Evolutionary conservation across 2,113 vertebrate species (phyloP), one percentile per base, ranked within the genome.

Genomic region (Mixornis gularis): DNA sequence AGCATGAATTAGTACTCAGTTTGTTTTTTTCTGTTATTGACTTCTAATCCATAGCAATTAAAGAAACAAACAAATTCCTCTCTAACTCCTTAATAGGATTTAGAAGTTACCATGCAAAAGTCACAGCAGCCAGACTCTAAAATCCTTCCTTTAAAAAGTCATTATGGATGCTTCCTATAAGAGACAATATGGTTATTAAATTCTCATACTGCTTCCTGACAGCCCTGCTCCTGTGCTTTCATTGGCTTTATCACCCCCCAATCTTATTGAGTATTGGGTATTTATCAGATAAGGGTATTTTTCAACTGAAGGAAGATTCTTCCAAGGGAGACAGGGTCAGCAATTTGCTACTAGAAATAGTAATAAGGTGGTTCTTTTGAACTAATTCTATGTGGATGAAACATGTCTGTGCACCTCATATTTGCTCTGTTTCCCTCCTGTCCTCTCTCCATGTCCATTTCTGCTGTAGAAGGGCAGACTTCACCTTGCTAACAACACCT

Each of bases 11-110:
- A 38, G 13, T 59, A 36, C 41, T 87, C 44, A 17, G 24, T 9
- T 41, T 41, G 5, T 3, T 48, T 72, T 85, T 81, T 52, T 27
- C 60, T 41, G 5, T 79, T 79, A 65, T 48, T 91, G 40, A 36
- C 27, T 93, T 91, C 55, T 94, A 93, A 87, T 76, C 78, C 59
- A 52, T 44, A 59, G 55, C 36, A 87, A 92, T 95, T 93, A 92
- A 86, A 86, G 48, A 90, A 92, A 72, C 40, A 46, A 87, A 82
- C 12, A 48, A 55, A 74, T 78, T 82, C 11, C n/a, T 90, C 22
- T 85, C 0, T 48, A 82, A 62, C 19, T 79, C 58, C 24, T 43
- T 89, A 89, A 63, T 17, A 55, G 21, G 36, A 79, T 92, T 84
- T 89, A 85, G 26, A 73, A 77, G 30, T 65, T 82, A 64, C 58